These are phyloP conservation scores for Tychaedon coryphoeus DNA, from an alignment of 2,113 vertebrate species.

Conservation along the genomic window DNA sequence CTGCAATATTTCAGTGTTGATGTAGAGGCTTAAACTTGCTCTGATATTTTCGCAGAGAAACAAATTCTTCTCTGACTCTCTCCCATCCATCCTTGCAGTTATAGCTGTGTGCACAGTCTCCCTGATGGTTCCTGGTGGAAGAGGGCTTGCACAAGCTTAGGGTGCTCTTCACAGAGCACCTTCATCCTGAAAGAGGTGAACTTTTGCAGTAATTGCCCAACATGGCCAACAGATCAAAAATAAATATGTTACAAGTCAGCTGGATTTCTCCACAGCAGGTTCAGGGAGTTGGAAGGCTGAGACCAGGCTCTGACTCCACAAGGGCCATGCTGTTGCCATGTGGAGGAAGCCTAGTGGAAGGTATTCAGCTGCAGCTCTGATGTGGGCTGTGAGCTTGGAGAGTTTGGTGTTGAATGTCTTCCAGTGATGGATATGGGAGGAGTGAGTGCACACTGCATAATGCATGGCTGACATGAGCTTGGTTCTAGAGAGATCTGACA, in stretches of 20 bases:
- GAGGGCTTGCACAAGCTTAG: background rate
- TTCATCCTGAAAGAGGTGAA: background rate
- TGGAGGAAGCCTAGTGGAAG: background rate
- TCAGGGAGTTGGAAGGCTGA: background rate
- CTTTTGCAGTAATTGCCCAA: background rate
- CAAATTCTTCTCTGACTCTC: background rate
- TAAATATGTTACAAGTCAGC: background rate
- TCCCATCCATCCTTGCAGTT: background rate
- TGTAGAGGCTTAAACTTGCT: background rate
- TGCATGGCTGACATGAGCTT: background rate
- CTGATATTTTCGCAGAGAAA: background rate
- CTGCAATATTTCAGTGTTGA: background rate
- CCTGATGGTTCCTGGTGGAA: background rate
- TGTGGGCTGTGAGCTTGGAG: background rate
- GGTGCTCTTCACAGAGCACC: background rate
- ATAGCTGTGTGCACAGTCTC: background rate
- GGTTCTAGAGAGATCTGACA: background rate
- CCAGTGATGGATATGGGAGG: background rate
- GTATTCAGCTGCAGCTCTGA: background rate
- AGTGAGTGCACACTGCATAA: background rate
- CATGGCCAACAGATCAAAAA: background rate
- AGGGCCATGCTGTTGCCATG: background rate
- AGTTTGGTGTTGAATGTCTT: background rate
- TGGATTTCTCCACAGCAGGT: background rate
- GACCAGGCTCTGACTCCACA: background rate